Evolutionary conservation across 2,113 vertebrate genomes (phyloP).

Genomic region (Acanthisitta chloris): DNA sequence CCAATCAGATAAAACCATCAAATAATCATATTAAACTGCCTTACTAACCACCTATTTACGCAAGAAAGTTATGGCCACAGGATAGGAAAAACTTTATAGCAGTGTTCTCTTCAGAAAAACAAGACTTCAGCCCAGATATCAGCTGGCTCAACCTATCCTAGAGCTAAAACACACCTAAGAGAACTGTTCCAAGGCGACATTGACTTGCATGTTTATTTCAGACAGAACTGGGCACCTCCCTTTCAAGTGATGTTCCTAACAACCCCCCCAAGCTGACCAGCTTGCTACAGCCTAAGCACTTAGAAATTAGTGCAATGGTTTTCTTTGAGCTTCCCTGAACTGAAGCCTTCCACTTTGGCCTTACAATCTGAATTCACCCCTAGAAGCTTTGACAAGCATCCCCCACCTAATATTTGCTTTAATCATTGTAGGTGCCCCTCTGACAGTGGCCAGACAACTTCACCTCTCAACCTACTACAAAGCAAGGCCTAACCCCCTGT

Average conservation of each 20-base stretch:
- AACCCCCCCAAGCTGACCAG: background rate
- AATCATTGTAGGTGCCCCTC: background rate
- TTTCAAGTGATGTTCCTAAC: background rate
- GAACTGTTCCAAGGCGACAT: background rate
- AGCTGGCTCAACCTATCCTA: background rate
- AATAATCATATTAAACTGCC: accelerated
- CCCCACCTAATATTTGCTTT: background rate
- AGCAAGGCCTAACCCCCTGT: background rate
- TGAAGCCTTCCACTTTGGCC: background rate
- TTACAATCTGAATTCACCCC: background rate
- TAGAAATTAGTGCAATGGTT: background rate
- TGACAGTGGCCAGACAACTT: background rate
- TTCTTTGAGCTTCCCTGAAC: background rate
- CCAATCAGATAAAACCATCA: accelerated
- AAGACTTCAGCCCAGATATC: background rate
- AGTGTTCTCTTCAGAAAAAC: background rate
- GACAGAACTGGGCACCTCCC: background rate
- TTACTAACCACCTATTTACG: background rate
- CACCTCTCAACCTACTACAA: background rate
- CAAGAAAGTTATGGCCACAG: background rate
- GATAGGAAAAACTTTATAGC: background rate
- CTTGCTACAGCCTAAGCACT: background rate
- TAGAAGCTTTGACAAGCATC: background rate
- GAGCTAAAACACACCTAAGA: background rate
- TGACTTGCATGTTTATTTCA: background rate